Conservation (phyloP, 2,797 vertebrate genomes). For the Telmatherina bonti region DNA sequence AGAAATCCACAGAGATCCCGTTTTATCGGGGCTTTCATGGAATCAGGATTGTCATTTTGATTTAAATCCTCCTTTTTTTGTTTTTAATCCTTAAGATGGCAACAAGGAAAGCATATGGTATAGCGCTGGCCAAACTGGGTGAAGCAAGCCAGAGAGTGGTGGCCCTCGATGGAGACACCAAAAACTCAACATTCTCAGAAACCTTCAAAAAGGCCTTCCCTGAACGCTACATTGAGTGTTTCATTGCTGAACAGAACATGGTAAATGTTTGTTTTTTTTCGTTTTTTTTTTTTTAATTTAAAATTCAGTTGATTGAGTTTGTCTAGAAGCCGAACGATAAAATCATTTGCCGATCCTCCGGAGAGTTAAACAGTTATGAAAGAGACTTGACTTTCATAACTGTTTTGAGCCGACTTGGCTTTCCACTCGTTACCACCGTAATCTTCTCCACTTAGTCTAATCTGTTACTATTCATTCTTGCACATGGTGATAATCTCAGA, state of each 20-base stretch:
- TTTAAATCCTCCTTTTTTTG: background rate
- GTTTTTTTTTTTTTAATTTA: too few species aligned
- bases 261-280: constrained; percentile 29
- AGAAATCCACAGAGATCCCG: too few species aligned
- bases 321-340: background rate
- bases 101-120: constrained; percentile 88
- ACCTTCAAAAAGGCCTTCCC: constrained; percentile 88
- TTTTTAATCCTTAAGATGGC: constrained; percentile 77
- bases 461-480: constrained; percentile 57
- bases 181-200: constrained; percentile 90
- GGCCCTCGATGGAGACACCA: constrained; percentile 90
- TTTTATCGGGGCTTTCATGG: background rate
- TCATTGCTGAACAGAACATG: constrained; percentile 88
- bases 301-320: background rate
- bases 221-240: constrained; percentile 90
- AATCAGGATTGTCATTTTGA: too few species aligned
- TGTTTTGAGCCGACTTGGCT: constrained; percentile 7
- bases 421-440: constrained; percentile 20
- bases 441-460: constrained; percentile 55
- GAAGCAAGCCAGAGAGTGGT: constrained; percentile 82
- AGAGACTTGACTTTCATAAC: background rate
- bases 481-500: constrained; percentile 24
- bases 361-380: constrained; percentile 6
- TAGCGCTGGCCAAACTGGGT: constrained; percentile 86
- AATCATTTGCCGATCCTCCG: background rate